Conservation (phyloP, 2,113 vertebrate species). For the Amphilophus citrinellus region DNA sequence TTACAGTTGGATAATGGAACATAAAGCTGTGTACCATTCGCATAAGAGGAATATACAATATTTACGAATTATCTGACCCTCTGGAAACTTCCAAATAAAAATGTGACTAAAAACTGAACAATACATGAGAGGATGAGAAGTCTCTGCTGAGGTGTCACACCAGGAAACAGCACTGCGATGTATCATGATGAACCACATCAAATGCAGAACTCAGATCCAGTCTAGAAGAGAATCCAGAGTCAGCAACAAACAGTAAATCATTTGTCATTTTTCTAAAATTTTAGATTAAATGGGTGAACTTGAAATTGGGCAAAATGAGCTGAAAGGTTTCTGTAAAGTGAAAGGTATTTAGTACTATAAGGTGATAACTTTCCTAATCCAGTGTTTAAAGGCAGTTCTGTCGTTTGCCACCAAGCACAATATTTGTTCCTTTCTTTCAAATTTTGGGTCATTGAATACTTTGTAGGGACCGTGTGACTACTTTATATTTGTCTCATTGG, state of each 20-base stretch:
- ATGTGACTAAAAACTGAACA: neutral
- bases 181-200: neutral
- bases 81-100: neutral
- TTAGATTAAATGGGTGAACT: neutral
- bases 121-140: neutral
- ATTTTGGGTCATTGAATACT: neutral
- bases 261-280: neutral
- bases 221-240: neutral
- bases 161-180: neutral
- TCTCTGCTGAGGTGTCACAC: neutral
- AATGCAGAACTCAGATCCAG: neutral
- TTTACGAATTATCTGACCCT: neutral
- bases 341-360: neutral
- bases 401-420: neutral
- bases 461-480: no score
- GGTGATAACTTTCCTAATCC: neutral
- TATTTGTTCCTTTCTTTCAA: neutral
- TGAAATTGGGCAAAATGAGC: neutral
- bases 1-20: neutral
- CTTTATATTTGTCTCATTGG: neutral
- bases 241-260: neutral
- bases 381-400: neutral
- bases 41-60: neutral
- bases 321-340: neutral
- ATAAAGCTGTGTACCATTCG: neutral